A percentile compares a stretch with the other conserved stretches of the same genome.
phyloP scores from a whole-genome alignment of 2,888 invertebrate species.

The Acanthosepion pharaonis region DNA sequence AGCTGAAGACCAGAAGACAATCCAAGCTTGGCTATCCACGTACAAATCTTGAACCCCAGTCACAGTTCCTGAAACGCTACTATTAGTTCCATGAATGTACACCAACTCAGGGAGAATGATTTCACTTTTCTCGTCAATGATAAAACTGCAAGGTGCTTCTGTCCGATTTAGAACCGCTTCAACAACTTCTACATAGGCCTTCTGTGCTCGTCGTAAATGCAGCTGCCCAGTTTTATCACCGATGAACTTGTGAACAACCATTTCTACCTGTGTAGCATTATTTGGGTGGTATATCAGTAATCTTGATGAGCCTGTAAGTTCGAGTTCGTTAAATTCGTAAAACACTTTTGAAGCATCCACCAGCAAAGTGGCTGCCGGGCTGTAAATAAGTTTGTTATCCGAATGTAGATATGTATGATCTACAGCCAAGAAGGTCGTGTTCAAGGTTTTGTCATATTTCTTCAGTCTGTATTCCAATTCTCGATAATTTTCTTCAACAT shows the following conservation, averaged over 20 bases:
- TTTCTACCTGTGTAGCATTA: slow-evolving; percentile 53
- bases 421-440: slow-evolving; percentile 63
- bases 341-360: slow-evolving; percentile 54
- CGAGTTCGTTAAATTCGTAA: slow-evolving; percentile 64
- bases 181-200: slow-evolving; percentile 62
- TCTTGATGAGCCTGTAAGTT: slow-evolving; percentile 60
- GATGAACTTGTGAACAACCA: slow-evolving; percentile 61
- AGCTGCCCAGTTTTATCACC: slow-evolving; percentile 65
- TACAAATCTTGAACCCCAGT: slow-evolving; percentile 61
- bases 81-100: slow-evolving; percentile 65
- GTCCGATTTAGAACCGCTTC: slow-evolving; percentile 62
- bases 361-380: slow-evolving; percentile 60
- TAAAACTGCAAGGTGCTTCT: slow-evolving; percentile 65
- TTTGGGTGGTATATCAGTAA: slow-evolving; percentile 60
- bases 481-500: slow-evolving; percentile 62
- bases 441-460: slow-evolving; percentile 63
- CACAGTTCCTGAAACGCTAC: slow-evolving; percentile 60
- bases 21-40: slow-evolving; percentile 57
- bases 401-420: slow-evolving; percentile 57
- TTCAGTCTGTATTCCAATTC: slow-evolving; percentile 62
- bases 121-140: slow-evolving; percentile 60
- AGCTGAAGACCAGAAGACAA: slow-evolving; percentile 61
- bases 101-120: slow-evolving; percentile 62
- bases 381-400: slow-evolving; percentile 57
- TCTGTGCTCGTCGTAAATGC: slow-evolving; percentile 59